Evolutionary conservation across 2,113 vertebrate genomes (phyloP), one percentile per base, ranked within the genome.

Genomic region (Sphyrna mokarran): DNA sequence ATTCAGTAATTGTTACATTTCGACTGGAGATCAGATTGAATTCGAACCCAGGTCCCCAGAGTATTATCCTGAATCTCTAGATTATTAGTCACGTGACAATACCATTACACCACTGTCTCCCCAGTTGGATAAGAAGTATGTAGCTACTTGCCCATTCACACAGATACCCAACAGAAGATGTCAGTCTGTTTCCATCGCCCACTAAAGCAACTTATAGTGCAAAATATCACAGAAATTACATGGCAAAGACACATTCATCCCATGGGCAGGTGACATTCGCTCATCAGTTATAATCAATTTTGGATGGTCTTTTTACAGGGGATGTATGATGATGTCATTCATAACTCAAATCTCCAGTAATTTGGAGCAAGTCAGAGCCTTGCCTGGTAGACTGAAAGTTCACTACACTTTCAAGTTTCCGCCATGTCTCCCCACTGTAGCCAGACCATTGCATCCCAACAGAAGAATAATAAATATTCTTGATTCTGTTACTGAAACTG

Each of bases 291-390:
- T 26, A 33, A 26, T 90, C 11, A 61, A 29, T 6, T 63, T 58
- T 91, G 87, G 5, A 14, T 14, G 11, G 33, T 58, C 63, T n/a
- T 91, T 89, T 63, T 63, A n/a, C 29, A n/a, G 14, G 29, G 13
- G 29, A 91, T 91, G 87, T 63, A n/a, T 91, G 58, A 61, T 91
- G 58, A 63, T 91, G 87, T n/a, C 87, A 91, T 4, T 63, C 54
- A 63, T 0, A 33, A 91, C 87, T 91, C 63, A 29, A 58, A 90
- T 90, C 54, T 89, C 48, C 40, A 43, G 33, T 83, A 83, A 89
- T 89, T 58, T 63, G 58, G 63, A 91, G 29, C 58, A 83, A 43
- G 78, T 80, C n/a, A 16, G 37, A 80, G 13, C n/a, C 16, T 18
- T 80, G 33, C 14, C n/a, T 80, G 78, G 16, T 6, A 83, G 37